Conservation (phyloP, 1,140 invertebrate genomes). For the Vollenhovia emeryi region DNA sequence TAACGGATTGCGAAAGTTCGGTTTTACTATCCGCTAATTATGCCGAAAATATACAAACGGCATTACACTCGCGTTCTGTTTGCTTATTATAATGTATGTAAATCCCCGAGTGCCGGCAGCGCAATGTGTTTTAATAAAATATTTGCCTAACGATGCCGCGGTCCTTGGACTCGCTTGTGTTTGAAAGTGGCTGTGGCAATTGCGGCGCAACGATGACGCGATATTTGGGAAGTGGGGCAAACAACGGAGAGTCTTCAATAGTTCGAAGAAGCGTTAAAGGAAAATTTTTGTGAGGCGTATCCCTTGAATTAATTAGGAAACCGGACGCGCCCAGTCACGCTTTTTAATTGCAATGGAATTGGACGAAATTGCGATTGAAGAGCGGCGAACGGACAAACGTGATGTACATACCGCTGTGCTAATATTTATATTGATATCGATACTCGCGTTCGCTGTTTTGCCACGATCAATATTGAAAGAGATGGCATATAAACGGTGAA, state of each 20-base stretch:
- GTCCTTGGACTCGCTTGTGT: conserved; percentile 3
- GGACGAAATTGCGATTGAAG: background rate
- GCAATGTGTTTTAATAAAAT: conserved; percentile 54
- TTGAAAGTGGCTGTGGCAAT: background rate
- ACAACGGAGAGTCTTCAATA: background rate
- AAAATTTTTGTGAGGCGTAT: background rate
- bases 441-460: conserved; percentile 16
- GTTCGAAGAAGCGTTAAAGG: background rate
- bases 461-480: conserved; percentile 37
- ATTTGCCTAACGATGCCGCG: conserved; percentile 56
- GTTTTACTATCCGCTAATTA: conserved; percentile 53
- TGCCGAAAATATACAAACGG: conserved; percentile 51
- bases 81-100: conserved; percentile 66
- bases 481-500: background rate
- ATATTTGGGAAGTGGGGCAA: conserved; percentile 10
- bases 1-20: conserved; percentile 23
- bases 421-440: conserved; percentile 38
- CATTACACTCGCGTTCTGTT: conserved; percentile 43
- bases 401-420: background rate
- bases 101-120: conserved; percentile 30
- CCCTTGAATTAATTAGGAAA: background rate
- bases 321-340: background rate
- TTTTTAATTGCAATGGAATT: background rate
- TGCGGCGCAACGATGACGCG: background rate
- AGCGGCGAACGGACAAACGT: background rate